Evolutionary conservation across 2,113 vertebrate species (phyloP).

Genomic region (Vombatus ursinus): DNA sequence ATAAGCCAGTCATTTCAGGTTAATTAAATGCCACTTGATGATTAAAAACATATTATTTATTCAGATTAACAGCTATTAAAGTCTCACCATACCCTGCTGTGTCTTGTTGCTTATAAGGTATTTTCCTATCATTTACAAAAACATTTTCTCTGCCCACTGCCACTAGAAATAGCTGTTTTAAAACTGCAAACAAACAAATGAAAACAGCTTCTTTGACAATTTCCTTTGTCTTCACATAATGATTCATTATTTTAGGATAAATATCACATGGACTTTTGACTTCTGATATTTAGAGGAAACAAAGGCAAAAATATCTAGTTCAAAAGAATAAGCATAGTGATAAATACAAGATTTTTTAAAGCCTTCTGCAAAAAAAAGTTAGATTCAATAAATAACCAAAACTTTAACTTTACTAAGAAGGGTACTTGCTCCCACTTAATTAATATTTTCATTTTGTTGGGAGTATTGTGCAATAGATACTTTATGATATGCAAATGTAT

Average conservation of each 20-base stretch:
- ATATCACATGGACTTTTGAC: neutral
- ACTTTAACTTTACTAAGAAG: conserved; percentile 35
- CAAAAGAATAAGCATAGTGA: neutral
- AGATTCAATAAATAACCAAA: conserved; percentile 15
- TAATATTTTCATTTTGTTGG: conserved; percentile 57
- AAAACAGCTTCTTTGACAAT: conserved; percentile 15
- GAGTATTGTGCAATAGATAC: conserved; percentile 21
- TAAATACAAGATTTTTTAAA: neutral
- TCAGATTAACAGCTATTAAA: conserved; percentile 82
- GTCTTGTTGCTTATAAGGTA: conserved; percentile 68
- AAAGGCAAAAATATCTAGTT: conserved; percentile 8
- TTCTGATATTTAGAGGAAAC: neutral
- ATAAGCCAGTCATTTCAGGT: conserved; percentile 80
- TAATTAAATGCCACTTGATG: conserved; percentile 83
- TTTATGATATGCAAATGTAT: conserved; percentile 3
- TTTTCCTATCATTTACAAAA: conserved; percentile 71
- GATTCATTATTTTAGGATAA: conserved; percentile 14
- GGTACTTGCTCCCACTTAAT: conserved; percentile 22
- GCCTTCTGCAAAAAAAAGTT: neutral
- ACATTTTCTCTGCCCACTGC: neutral
- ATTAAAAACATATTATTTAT: conserved; percentile 85
- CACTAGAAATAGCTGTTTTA: conserved; percentile 43
- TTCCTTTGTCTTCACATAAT: neutral
- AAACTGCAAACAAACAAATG: conserved; percentile 42
- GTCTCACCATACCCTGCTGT: conserved; percentile 72